phyloP scores from a whole-genome alignment of 35 echinoderm and acorn worm genomes.

The Eucidaris tribuloides region DNA sequence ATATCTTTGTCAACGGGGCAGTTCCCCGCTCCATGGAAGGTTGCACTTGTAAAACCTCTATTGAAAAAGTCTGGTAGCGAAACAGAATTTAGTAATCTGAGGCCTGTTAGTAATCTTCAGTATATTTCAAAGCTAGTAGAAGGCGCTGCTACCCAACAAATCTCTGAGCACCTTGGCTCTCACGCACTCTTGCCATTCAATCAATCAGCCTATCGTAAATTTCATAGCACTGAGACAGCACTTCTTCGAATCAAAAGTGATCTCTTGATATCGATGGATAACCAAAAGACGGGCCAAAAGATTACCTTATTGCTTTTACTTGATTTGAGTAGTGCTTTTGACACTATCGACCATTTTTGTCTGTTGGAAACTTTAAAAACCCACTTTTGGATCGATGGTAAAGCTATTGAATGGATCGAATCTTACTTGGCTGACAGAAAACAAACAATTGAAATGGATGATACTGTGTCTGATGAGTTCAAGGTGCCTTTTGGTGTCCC shows the following conservation, averaged over 20 bases:
- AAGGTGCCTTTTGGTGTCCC: constrained; percentile 10
- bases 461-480: too few species aligned
- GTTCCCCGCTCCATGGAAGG: constrained; percentile 11
- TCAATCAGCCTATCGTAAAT: constrained; percentile 13
- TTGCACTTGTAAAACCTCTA: neutral
- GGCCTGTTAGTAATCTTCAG: constrained; percentile 33
- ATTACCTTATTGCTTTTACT: neutral
- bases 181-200: constrained; percentile 18
- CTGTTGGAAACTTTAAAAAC: neutral
- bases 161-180: constrained; percentile 4
- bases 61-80: neutral
- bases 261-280: neutral
- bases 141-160: constrained; percentile 5
- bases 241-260: constrained; percentile 8
- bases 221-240: constrained; percentile 6
- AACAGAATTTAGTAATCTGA: constrained; percentile 28
- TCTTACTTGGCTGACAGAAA: constrained; percentile 31
- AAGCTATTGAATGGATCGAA: neutral
- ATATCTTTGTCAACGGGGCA: constrained; percentile 4
- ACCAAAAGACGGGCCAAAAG: neutral
- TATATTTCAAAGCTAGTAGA: constrained; percentile 24
- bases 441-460: constrained; percentile 12
- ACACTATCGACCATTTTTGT: neutral
- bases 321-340: constrained; percentile 10
- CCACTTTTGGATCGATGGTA: constrained; percentile 4